Conservation (phyloP, 2,888 invertebrate species). For the Agrochola lota region DNA sequence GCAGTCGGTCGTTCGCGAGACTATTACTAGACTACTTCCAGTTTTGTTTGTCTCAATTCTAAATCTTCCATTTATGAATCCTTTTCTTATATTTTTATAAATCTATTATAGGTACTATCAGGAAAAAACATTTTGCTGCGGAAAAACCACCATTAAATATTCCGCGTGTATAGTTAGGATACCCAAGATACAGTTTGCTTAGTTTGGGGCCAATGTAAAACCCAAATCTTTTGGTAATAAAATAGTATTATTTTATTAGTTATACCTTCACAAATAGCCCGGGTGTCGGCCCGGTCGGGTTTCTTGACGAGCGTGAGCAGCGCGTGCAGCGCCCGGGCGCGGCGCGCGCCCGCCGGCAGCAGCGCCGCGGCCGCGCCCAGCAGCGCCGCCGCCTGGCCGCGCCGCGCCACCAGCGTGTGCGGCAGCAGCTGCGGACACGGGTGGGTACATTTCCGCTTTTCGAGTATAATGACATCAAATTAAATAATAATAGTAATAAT, state of each 20-base stretch:
- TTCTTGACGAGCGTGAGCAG: constrained; percentile 85
- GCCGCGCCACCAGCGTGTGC: constrained; percentile 83
- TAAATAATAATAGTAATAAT: too few species aligned
- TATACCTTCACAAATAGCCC: constrained; percentile 83
- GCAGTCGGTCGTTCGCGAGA: too few species aligned
- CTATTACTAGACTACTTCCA: too few species aligned
- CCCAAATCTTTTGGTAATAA: neutral
- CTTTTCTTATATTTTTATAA: too few species aligned
- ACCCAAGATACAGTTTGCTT: neutral
- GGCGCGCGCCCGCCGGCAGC: constrained; percentile 75
- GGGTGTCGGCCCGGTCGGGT: constrained; percentile 81
- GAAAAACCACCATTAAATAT: too few species aligned
- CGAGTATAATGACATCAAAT: too few species aligned
- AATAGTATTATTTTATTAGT: neutral
- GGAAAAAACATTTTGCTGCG: too few species aligned
- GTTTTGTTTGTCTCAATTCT: too few species aligned
- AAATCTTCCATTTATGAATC: too few species aligned
- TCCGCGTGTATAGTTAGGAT: too few species aligned
- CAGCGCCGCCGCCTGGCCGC: constrained; percentile 81
- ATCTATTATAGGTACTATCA: too few species aligned
- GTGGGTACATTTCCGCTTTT: too few species aligned
- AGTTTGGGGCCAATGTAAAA: neutral
- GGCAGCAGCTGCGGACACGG: constrained; percentile 61
- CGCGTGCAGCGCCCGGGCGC: constrained; percentile 80
- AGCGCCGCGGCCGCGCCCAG: constrained; percentile 80